A percentile compares a stretch with the other conserved stretches of the same genome.
Conservation (phyloP, 2,888 invertebrate genomes). For the Allolobophora icterica region DNA sequence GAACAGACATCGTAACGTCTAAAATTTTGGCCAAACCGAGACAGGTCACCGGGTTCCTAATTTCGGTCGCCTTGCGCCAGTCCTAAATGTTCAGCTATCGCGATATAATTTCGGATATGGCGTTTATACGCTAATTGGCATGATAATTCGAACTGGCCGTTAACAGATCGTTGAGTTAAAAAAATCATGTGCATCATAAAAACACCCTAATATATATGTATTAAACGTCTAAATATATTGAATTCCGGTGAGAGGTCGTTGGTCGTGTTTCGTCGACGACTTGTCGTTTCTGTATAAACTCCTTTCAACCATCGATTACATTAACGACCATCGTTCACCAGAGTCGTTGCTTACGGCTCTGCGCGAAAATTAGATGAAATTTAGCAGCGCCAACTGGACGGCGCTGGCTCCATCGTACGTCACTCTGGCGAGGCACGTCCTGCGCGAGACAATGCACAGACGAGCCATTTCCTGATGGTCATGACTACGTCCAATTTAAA, state of each 20-base stretch:
- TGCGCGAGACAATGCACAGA: not conserved
- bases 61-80: too few species aligned
- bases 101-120: too few species aligned
- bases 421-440: not conserved
- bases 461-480: not conserved
- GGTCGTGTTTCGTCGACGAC: not conserved
- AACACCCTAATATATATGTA: too few species aligned
- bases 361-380: not conserved
- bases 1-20: too few species aligned
- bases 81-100: too few species aligned
- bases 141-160: too few species aligned
- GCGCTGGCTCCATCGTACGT: not conserved
- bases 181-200: too few species aligned
- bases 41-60: too few species aligned
- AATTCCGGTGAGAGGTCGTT: not conserved
- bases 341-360: not conserved
- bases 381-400: not conserved
- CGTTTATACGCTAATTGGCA: too few species aligned
- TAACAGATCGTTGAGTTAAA: too few species aligned
- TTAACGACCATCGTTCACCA: not conserved
- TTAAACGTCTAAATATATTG: not conserved
- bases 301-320: not conserved
- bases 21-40: too few species aligned
- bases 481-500: not conserved
- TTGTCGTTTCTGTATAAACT: not conserved